Percentiles rank a stretch among this genome's conserved stretches.
These are phyloP conservation scores for Cabera pusaria DNA, from an alignment of 2,888 invertebrate species.

Conservation along the genomic window DNA sequence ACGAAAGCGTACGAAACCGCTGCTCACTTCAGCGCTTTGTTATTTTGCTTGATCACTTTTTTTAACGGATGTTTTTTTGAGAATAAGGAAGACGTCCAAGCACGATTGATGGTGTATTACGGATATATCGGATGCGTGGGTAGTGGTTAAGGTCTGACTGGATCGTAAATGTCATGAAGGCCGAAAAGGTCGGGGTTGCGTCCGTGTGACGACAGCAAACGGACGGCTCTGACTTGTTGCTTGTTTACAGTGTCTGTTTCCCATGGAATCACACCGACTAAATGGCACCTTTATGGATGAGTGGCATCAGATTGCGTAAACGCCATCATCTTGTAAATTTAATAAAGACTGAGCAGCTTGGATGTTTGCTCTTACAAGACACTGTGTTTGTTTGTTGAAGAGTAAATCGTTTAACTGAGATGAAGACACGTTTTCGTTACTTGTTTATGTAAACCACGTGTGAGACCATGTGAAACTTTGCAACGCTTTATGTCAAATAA, in stretches of 20 bases:
- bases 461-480: too few relatives aligned
- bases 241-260: constrained; percentile 59
- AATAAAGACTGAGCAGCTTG: constrained; percentile 35
- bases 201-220: constrained; percentile 7
- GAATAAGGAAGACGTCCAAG: constrained; percentile 20
- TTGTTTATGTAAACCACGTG: constrained; percentile 17
- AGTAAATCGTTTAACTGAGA: constrained; percentile 25
- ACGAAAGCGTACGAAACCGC: constrained; percentile 25
- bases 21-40: constrained; percentile 27
- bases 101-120: constrained; percentile 33
- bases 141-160: constrained; percentile 41
- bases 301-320: constrained; percentile 41
- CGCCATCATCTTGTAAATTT: constrained; percentile 24
- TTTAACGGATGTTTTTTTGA: too few relatives aligned
- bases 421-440: constrained; percentile 19
- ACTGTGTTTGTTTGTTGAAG: constrained; percentile 27
- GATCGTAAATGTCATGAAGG: constrained; percentile 51
- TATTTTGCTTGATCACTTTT: constrained; percentile 9
- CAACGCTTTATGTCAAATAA: constrained; percentile 7
- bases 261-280: constrained; percentile 23
- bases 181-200: constrained; percentile 46
- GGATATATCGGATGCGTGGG: constrained; percentile 36
- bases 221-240: constrained; percentile 70
- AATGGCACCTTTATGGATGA: constrained; percentile 38
- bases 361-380: constrained; percentile 18